These are phyloP conservation scores for Ennomos fuscantarius DNA, from an alignment of 2,888 invertebrate species.

Conservation along the genomic window DNA sequence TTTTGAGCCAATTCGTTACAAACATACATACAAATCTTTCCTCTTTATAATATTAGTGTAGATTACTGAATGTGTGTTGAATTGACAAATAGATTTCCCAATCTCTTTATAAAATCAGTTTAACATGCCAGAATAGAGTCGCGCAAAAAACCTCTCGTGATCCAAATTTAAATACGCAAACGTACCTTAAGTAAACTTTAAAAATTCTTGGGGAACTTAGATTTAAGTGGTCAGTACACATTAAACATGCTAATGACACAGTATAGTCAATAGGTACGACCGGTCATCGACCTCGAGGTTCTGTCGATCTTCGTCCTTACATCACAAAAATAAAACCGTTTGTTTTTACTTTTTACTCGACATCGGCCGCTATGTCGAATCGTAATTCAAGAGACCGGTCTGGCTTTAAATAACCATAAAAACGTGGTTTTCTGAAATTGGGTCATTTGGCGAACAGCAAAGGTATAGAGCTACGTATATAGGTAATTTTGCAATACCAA, in stretches of 20 bases:
- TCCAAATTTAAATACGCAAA: too few species aligned
- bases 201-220: too few species aligned
- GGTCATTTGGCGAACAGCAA: slow-evolving; percentile 15
- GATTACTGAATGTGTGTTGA: too few species aligned
- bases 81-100: too few species aligned
- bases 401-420: slow-evolving; percentile 18
- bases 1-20: too few species aligned
- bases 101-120: too few species aligned
- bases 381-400: slow-evolving; percentile 21
- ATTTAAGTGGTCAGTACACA: slow-evolving; percentile 33
- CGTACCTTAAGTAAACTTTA: too few species aligned
- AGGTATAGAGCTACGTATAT: not conserved
- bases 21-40: too few species aligned
- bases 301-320: slow-evolving; percentile 26
- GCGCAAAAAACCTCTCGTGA: too few species aligned
- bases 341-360: slow-evolving; percentile 18
- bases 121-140: too few species aligned
- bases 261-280: slow-evolving; percentile 10
- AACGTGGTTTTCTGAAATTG: slow-evolving; percentile 22
- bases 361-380: slow-evolving; percentile 14
- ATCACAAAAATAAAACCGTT: slow-evolving; percentile 33
- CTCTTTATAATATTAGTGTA: too few species aligned
- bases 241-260: slow-evolving; percentile 34
- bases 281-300: slow-evolving; percentile 34
- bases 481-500: too few species aligned